These are phyloP conservation scores for Pristis pectinata DNA, from an alignment of 2,797 vertebrate genomes.

Conservation along the genomic window DNA sequence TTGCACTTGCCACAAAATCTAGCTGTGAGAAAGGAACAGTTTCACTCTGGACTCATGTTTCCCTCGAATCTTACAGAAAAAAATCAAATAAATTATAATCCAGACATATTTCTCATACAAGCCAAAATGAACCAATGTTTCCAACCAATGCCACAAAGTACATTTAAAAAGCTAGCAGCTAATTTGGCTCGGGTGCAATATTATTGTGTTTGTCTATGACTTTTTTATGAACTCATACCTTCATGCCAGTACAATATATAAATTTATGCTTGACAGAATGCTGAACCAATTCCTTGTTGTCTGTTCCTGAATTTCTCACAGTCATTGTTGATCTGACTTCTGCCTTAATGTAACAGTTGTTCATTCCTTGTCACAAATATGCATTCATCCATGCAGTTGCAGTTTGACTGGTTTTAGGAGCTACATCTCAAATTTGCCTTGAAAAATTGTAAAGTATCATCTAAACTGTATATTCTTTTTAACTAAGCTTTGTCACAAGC, in stretches of 20 bases:
- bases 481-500: neutral
- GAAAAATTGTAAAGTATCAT: neutral
- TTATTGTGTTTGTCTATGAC: neutral
- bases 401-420: neutral
- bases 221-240: neutral
- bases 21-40: neutral
- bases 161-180: neutral
- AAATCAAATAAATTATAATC: neutral
- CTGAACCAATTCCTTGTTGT: neutral
- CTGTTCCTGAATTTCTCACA: neutral
- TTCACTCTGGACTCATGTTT: neutral
- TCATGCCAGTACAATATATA: neutral
- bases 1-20: neutral
- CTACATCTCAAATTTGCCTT: conserved; percentile 24
- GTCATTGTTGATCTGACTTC: neutral
- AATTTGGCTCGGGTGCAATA: neutral
- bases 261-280: too few species aligned
- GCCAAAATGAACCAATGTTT: neutral
- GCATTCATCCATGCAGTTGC: neutral
- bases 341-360: neutral
- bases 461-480: neutral
- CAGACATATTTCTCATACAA: neutral
- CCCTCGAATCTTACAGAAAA: neutral
- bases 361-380: neutral
- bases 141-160: neutral